Evolutionary conservation across 2,888 invertebrate genomes (phyloP), one percentile per base, ranked within the genome.

Genomic region (Drosophila kambysellisi): DNA sequence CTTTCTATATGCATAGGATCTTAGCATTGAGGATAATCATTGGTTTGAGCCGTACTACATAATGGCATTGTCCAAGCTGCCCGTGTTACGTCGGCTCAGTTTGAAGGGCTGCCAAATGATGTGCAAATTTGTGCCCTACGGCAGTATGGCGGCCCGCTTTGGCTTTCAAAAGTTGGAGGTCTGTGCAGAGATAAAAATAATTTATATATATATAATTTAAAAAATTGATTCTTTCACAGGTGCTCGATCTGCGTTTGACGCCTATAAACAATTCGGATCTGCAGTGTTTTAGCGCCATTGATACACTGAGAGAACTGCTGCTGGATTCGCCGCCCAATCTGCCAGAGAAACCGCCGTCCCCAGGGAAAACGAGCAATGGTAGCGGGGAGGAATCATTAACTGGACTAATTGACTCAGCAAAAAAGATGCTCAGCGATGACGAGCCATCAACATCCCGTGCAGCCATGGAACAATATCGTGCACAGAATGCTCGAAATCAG

Each of bases 1-100:
- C 91, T 52, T 15, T 67, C 7, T 17, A 43, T 43, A n/a, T 91
- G 25, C 25, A n/a, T 32, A 96, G 96, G 95, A 95, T 54, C 89
- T 97, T 56, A 95, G 96, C 85, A 94, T 97, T 61, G 96, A 96
- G 37, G 94, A 95, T 70, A 97, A 96, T 89, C 93, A 94, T 8
- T 97, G 97, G 97, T 94, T 97, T 70, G 95, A 95, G 60, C 95
- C 96, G 0, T 95, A 96, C 69, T 95, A 95, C 51, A 93, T 97
- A 12, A 94, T 97, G 92, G 95, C 96, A 0, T 93, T 97, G 2
- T 96, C 96, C 83, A 97, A 97, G 93, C 93, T 96, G 88, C 93
- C 94, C 2, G 92, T 93, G 8, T 93, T 97, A 33, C 94, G 94
- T 48, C 94, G 95, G 46, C 93, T 97, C 7, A 94, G 95, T 64